These are phyloP conservation scores for Pampusana beccarii DNA, from an alignment of 2,113 vertebrate species.

Conservation along the genomic window DNA sequence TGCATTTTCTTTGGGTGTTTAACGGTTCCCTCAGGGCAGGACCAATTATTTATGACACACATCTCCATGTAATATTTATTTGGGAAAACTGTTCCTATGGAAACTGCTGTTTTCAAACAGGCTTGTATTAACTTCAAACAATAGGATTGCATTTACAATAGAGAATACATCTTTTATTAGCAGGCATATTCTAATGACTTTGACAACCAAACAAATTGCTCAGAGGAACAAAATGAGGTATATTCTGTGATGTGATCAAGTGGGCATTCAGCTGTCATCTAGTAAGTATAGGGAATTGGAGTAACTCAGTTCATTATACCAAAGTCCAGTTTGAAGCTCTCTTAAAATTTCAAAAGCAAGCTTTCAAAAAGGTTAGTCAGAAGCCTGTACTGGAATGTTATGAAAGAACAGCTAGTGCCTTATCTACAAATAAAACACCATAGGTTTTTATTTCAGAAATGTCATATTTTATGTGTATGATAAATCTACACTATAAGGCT, in stretches of 20 bases:
- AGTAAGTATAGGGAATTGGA: neutral
- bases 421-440: neutral
- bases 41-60: conserved; percentile 79
- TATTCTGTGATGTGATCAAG: neutral
- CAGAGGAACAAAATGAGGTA: conserved; percentile 16
- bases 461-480: neutral
- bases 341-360: neutral
- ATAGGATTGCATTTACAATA: conserved; percentile 64
- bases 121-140: conserved; percentile 71
- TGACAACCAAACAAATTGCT: conserved; percentile 45
- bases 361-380: neutral
- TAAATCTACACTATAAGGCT: neutral
- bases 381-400: neutral
- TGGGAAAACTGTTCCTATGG: conserved; percentile 79
- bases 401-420: neutral
- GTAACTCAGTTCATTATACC: neutral
- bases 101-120: conserved; percentile 78
- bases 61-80: conserved; percentile 73
- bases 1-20: conserved; percentile 70
- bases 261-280: neutral
- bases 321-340: neutral
- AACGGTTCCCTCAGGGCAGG: conserved; percentile 65
- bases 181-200: conserved; percentile 55
- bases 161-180: conserved; percentile 60
- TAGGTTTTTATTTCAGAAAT: neutral